Conservation (phyloP, 2,113 vertebrate genomes). For the Pygoscelis adeliae region DNA sequence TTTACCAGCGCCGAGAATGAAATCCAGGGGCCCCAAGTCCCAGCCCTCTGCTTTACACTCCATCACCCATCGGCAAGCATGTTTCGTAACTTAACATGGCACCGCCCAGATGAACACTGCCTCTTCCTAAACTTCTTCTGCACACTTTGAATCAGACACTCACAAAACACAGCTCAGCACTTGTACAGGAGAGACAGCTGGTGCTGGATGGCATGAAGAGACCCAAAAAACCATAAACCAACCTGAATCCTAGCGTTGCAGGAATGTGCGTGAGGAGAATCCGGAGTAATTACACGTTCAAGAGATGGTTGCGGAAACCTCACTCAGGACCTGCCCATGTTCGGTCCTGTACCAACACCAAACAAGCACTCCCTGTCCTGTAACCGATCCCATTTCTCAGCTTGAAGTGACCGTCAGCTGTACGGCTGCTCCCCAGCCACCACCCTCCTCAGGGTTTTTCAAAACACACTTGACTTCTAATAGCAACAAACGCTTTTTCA, state of each 20-base stretch:
- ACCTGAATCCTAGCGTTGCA: fast-evolving
- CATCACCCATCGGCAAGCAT: neutral
- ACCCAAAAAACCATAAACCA: neutral
- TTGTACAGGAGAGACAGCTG: fast-evolving
- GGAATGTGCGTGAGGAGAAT: fast-evolving
- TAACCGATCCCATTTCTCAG: neutral
- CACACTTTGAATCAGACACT: neutral
- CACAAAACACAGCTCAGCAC: neutral
- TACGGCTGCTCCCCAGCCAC: neutral
- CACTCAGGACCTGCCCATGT: neutral
- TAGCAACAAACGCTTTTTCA: neutral
- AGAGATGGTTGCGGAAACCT: neutral
- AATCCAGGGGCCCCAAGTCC: neutral
- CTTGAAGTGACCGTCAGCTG: neutral
- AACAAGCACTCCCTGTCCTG: neutral
- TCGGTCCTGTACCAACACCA: neutral
- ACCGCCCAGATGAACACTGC: neutral
- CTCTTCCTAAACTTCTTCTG: neutral
- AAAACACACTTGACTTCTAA: neutral
- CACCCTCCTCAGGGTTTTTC: neutral
- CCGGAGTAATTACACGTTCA: fast-evolving
- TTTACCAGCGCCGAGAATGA: neutral
- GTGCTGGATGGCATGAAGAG: neutral
- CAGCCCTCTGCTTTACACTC: neutral
- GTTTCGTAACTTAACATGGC: neutral